phyloP scores from a whole-genome alignment of 2,797 vertebrate genomes.

The Acipenser oxyrinchus region DNA sequence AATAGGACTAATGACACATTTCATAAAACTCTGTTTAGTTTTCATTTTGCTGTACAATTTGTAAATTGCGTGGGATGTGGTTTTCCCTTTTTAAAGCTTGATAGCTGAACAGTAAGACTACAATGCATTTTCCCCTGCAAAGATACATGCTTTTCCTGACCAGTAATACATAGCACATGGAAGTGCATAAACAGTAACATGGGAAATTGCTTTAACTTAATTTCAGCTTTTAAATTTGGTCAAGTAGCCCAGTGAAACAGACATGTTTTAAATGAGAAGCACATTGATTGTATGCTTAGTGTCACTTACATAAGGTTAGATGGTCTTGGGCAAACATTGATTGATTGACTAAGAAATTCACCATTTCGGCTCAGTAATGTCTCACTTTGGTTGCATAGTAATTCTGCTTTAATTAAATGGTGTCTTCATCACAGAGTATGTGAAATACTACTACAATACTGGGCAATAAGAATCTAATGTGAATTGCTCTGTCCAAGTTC shows the following conservation, averaged over 20 bases:
- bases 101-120: neutral
- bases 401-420: too few relatives aligned
- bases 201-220: conserved; percentile 8
- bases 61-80: neutral
- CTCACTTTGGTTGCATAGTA: too few relatives aligned
- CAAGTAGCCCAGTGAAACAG: conserved; percentile 29
- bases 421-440: too few relatives aligned
- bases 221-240: conserved; percentile 28
- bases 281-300: conserved; percentile 29
- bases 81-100: neutral
- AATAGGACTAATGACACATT: neutral
- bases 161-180: conserved; percentile 17
- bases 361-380: neutral
- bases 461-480: too few relatives aligned
- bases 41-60: neutral
- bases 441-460: too few relatives aligned
- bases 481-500: too few relatives aligned
- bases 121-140: neutral
- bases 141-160: conserved; percentile 17
- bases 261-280: conserved; percentile 28
- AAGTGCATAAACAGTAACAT: neutral
- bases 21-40: neutral
- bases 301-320: conserved; percentile 18
- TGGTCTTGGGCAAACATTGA: conserved; percentile 24
- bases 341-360: conserved; percentile 7